Evolutionary conservation across 2,888 invertebrate genomes (phyloP).

Genomic region (Nephrotoma flavescens): DNA sequence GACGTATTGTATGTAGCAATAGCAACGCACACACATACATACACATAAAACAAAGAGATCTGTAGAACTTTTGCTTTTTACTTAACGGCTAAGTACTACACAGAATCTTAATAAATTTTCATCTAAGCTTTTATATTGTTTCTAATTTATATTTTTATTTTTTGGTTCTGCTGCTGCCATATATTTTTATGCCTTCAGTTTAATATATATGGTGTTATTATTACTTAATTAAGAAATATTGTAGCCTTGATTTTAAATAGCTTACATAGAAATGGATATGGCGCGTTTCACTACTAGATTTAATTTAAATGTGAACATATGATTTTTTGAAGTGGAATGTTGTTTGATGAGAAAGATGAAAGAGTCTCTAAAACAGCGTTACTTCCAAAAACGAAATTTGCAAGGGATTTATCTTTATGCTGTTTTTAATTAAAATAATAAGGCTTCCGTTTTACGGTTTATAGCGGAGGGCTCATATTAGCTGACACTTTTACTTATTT

Average conservation of each 20-base stretch:
- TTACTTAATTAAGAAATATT: neutral
- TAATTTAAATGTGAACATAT: too few species aligned
- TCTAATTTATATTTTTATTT: neutral
- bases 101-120: neutral
- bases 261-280: too few species aligned
- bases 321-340: too few species aligned
- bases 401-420: too few species aligned
- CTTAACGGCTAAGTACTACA: neutral
- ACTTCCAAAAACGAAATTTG: too few species aligned
- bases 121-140: neutral
- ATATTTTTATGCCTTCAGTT: neutral
- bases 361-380: too few species aligned
- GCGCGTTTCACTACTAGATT: too few species aligned
- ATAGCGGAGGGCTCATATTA: too few species aligned
- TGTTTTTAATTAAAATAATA: too few species aligned
- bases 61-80: neutral
- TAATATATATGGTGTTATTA: neutral
- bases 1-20: neutral
- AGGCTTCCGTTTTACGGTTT: too few species aligned
- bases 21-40: neutral
- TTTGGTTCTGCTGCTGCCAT: neutral
- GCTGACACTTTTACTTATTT: too few species aligned
- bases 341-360: too few species aligned
- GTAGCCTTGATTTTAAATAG: neutral
- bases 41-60: neutral